Evolutionary conservation across 2,797 vertebrate species (phyloP), one percentile per base, ranked within the genome.

Genomic region (Argentina silus): DNA sequence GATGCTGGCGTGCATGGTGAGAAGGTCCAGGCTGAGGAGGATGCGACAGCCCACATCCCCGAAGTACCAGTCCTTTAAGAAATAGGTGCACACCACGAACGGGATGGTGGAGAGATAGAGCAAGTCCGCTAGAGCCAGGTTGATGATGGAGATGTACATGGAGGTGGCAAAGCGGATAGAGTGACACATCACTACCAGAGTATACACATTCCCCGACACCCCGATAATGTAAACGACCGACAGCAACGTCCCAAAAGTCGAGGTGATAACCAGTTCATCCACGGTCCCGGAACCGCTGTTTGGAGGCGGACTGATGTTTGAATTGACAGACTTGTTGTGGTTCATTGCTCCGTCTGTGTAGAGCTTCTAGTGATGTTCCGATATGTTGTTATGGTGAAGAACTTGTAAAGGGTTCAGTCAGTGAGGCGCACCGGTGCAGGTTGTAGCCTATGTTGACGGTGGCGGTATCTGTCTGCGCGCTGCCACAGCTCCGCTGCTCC

Each of bases 1-100:
- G 89, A 97, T 96, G 93, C 96, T 96, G 73, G 96, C 96, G 81
- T 97, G 96, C 96, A 97, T 97, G 89, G 96, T 97, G 75, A 97
- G 93, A n/a, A 97, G 93, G 91, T 97, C 96, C 85, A 97, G 90
- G 90, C 95, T 96, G 68, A 97, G 93, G 76, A 97, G 90, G 57
- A 97, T 91, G 85, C 95, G 93, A 87, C 96, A 97, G 0, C 96
- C 96, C 75, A 95, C 90, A 53, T 96, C 95, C 48, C 96, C 96
- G 78, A 97, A 97, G 92, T 96, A 95, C 96, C 96, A 97, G 94
- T 97, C 96, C 88, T 96, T 96, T 0, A 95, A 92, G 80, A 97
- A 94, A 92, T 96, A 96, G 21, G 95, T 97, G 91, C 95, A 94
- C 78, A 96, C 95, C 81, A 97, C 94, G 90, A 97, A 97, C 7